Evolutionary conservation across 2,113 vertebrate genomes (phyloP), one percentile per base, ranked within the genome.

Genomic region (Tupaia tana): DNA sequence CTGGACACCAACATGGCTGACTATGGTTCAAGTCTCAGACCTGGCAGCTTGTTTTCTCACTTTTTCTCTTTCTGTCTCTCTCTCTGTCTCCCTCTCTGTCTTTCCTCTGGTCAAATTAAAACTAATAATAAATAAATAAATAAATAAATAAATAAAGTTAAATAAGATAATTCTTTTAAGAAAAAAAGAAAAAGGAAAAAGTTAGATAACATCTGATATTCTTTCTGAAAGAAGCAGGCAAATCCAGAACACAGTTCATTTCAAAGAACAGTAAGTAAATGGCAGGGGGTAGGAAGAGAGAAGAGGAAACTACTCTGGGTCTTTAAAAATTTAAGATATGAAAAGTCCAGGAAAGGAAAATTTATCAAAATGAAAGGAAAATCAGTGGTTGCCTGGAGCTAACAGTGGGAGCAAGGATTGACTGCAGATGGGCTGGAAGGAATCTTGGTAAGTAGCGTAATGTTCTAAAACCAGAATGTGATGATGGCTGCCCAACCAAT

Each of bases 311-410:
- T 25, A 73, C 27, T 13, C 22, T 58, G 59, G 82, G 77, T 80
- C 70, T 91, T 73, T 56, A 63, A 69, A 81, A 9, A 89, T n/a
- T 69, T 89, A 87, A 74, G 27, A 27, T 63, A 73, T 12, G 52
- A 87, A 87, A 88, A 91, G 20, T 56, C 52, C 52, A 89, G n/a
- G 59, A 91, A 83, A 79, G 34, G 24, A 86, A 34, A 84, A 77
- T 54, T 19, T 66, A 69, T 52, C 52, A 10, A 71, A 87, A 84
- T 25, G 80, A 52, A 59, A 71, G 85, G 25, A 3, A 73, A 20
- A 34, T 83, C 12, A 71, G 67, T 66, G 78, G 54, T 70, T 90
- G 43, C 52, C 74, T 81, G 11, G 54, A 34, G 58, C 56, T 64
- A 14, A 14, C 52, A 6, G 20, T 10, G 1, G 69, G 52, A 80